Percentiles rank a stretch among this genome's conserved stretches.
phyloP scores from a whole-genome alignment of 2,797 vertebrate species.

The Stomatorhinus walkeri region DNA sequence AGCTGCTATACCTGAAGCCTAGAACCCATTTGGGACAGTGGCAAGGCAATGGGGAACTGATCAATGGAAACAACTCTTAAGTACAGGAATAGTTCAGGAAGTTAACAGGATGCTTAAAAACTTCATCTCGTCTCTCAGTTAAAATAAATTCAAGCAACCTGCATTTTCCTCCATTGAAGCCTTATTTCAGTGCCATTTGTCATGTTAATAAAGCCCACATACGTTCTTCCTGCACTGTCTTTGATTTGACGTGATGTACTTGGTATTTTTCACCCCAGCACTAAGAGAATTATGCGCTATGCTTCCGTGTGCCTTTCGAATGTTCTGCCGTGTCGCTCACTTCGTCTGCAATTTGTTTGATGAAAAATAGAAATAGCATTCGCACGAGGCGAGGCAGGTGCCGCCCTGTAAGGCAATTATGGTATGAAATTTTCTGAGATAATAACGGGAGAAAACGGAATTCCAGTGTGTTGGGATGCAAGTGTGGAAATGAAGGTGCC shows the following conservation, averaged over 20 bases:
- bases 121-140: neutral
- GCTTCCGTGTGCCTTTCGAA: neutral
- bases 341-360: neutral
- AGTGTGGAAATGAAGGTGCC: neutral
- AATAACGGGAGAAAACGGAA: neutral
- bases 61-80: slow-evolving; percentile 6
- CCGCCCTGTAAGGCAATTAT: neutral
- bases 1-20: neutral
- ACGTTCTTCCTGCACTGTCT: neutral
- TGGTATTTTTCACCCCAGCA: neutral
- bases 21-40: neutral
- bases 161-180: neutral
- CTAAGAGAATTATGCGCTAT: neutral
- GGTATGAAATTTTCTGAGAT: neutral
- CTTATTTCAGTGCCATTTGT: neutral
- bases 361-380: neutral
- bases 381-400: neutral
- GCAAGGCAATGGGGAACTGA: neutral
- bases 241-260: neutral
- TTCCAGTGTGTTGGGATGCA: neutral
- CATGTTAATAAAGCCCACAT: neutral
- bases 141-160: neutral
- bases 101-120: neutral
- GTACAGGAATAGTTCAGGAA: neutral
- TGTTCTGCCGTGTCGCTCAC: neutral